Evolutionary conservation across 2,888 invertebrate genomes (phyloP).

Genomic region (Apantesis nais): DNA sequence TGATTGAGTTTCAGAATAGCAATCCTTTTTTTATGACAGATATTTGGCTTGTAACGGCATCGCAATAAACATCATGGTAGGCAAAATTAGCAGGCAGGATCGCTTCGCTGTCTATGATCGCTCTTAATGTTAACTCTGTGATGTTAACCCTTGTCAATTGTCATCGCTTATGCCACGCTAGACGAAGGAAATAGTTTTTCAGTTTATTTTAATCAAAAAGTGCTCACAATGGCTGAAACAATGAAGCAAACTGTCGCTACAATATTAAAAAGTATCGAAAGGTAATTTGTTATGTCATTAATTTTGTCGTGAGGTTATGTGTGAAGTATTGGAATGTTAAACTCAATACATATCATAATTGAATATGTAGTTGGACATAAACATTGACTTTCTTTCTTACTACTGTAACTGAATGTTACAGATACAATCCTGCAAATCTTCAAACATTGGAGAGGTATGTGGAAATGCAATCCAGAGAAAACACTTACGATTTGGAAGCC

Average conservation of each 20-base stretch:
- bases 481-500: conserved; percentile 98
- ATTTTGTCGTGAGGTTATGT: conserved; percentile 23
- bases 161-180: not conserved
- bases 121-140: not conserved
- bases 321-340: not conserved
- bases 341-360: not conserved
- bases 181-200: not conserved
- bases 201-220: not conserved
- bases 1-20: too few relatives aligned
- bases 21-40: too few relatives aligned
- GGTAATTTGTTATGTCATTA: conserved; percentile 83
- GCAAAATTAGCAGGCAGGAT: too few relatives aligned
- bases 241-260: conserved; percentile 94
- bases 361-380: not conserved
- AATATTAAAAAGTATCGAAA: conserved; percentile 96
- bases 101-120: too few relatives aligned
- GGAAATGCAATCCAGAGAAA: conserved; percentile 96
- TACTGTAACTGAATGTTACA: conserved; percentile 60
- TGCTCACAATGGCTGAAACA: conserved; percentile 88
- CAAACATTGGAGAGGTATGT: conserved; percentile 96
- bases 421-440: conserved; percentile 98
- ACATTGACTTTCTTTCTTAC: not conserved
- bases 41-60: too few relatives aligned
- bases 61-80: too few relatives aligned
- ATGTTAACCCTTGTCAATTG: not conserved